These are phyloP conservation scores for Oryzias melastigma DNA, from an alignment of 2,113 vertebrate genomes.

Conservation along the genomic window DNA sequence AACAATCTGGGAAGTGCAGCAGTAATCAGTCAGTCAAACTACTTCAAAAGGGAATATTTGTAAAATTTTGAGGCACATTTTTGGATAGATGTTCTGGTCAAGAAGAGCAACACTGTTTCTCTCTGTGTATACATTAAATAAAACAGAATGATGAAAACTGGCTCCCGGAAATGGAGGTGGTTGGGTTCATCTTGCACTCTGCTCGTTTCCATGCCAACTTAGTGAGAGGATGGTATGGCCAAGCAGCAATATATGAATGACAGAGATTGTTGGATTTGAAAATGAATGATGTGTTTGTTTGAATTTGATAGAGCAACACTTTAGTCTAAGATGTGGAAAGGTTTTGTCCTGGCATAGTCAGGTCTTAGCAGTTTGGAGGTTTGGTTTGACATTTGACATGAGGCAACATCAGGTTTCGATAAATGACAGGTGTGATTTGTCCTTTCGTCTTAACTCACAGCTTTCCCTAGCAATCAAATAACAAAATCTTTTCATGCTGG, in stretches of 20 bases:
- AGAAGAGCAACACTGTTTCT: too few relatives aligned
- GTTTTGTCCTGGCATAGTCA: neutral
- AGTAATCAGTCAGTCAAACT: too few relatives aligned
- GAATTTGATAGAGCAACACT: conserved; percentile 1
- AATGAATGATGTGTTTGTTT: conserved; percentile 14
- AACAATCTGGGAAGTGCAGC: too few relatives aligned
- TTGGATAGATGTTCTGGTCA: too few relatives aligned
- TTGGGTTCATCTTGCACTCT: conserved; percentile 51
- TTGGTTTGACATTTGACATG: conserved; percentile 15
- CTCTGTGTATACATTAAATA: neutral
- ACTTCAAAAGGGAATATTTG: too few relatives aligned
- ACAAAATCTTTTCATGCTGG: neutral
- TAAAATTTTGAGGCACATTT: too few relatives aligned
- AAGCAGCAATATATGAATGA: conserved; percentile 36
- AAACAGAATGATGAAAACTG: conserved; percentile 32
- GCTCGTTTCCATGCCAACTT: conserved; percentile 71
- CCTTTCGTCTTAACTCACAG: neutral
- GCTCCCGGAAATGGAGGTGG: conserved; percentile 39
- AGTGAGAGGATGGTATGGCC: conserved; percentile 24
- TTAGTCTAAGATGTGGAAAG: conserved; percentile 26
- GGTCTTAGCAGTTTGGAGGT: neutral
- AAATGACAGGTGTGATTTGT: too few relatives aligned
- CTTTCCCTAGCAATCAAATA: neutral
- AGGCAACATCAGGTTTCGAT: too few relatives aligned
- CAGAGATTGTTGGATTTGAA: conserved; percentile 20